These are phyloP conservation scores for Drosophila nikananu DNA, from an alignment of 1,140 invertebrate genomes.

Conservation along the genomic window DNA sequence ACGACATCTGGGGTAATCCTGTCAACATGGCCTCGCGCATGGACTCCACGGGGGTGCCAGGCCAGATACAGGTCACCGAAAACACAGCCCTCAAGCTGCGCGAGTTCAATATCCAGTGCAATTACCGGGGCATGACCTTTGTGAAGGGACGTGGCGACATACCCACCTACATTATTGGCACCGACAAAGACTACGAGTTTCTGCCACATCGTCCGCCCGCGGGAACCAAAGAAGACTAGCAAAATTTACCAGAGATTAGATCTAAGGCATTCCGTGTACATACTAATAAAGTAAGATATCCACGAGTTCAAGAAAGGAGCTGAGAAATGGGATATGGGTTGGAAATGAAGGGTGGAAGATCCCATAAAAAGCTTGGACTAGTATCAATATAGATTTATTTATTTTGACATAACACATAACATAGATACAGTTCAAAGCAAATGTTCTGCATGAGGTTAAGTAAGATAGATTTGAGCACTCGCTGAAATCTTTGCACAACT, in stretches of 20 bases:
- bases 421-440: conserved; percentile 59
- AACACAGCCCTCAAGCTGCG: conserved; percentile 90
- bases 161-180: conserved; percentile 90
- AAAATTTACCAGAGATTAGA: conserved; percentile 42
- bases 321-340: not conserved
- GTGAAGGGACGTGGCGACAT: conserved; percentile 92
- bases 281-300: conserved; percentile 9
- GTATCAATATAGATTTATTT: conserved; percentile 48
- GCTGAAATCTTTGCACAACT: conserved; percentile 40
- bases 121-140: conserved; percentile 89
- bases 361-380: not conserved
- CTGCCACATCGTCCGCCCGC: conserved; percentile 54
- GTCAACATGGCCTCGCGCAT: conserved; percentile 98
- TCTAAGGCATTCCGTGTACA: conserved; percentile 22
- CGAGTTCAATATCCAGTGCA: conserved; percentile 89
- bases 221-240: conserved; percentile 21
- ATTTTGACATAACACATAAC: conserved; percentile 48
- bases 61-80: conserved; percentile 92
- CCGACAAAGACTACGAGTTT: conserved; percentile 87
- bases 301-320: too few relatives aligned
- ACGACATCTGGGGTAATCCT: conserved; percentile 96
- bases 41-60: conserved; percentile 93
- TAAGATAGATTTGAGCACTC: conserved; percentile 62
- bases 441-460: conserved; percentile 54
- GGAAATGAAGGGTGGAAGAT: too few relatives aligned